Conservation (phyloP, 2,888 invertebrate species). For the Drosophila macrospina region DNA sequence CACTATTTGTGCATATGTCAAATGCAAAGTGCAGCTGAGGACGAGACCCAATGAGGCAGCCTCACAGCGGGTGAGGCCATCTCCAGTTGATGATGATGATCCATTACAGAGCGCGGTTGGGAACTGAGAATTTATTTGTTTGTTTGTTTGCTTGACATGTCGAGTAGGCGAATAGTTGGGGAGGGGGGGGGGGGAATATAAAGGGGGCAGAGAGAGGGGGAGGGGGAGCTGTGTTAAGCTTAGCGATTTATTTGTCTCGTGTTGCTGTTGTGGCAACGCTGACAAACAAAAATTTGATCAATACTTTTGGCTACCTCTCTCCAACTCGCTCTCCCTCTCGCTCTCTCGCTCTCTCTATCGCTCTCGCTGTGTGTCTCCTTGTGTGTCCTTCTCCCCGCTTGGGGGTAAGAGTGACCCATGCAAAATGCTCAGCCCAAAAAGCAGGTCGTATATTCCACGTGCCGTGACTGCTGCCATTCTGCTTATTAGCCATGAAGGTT, state of each 20-base stretch:
- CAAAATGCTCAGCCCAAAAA: conserved; percentile 11
- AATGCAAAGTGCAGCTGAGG: conserved; percentile 7
- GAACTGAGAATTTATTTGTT: conserved; percentile 49
- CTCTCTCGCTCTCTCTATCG: background rate
- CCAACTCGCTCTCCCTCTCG: background rate
- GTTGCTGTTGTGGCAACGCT: conserved; percentile 66
- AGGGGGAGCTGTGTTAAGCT: background rate
- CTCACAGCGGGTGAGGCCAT: conserved; percentile 1
- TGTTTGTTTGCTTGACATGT: conserved; percentile 51
- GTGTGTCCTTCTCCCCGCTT: background rate
- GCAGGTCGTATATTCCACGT: conserved; percentile 41
- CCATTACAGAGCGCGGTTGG: conserved; percentile 30
- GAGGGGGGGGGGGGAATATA: background rate
- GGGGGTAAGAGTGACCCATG: conserved; percentile 33
- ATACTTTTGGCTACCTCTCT: conserved; percentile 45
- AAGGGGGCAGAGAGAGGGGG: no score
- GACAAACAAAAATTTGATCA: conserved; percentile 77
- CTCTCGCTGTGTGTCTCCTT: background rate
- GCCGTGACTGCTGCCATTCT: conserved; percentile 68
- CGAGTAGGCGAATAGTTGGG: conserved; percentile 2
- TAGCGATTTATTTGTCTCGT: conserved; percentile 53
- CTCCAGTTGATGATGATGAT: conserved; percentile 28
- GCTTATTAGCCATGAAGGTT: conserved; percentile 73
- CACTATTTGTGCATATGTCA: conserved; percentile 14
- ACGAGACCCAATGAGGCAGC: background rate